phyloP scores from a whole-genome alignment of 2,888 invertebrate genomes.

The Phortica magna region DNA sequence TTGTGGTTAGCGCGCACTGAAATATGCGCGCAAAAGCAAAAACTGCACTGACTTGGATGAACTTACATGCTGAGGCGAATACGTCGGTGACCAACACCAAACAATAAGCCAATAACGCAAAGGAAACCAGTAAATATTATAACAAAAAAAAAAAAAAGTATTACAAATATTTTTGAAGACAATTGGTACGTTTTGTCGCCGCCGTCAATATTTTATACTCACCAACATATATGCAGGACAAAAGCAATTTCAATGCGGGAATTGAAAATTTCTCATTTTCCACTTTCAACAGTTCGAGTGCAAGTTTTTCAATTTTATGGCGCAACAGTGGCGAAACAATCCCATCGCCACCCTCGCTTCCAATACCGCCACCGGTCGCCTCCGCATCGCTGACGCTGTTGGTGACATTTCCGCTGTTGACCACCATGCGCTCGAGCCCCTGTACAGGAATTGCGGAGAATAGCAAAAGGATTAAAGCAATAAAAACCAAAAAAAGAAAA shows the following conservation, averaged over 20 bases:
- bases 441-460: constrained; percentile 51
- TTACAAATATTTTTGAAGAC: constrained; percentile 27
- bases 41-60: constrained; percentile 10
- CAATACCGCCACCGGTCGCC: constrained; percentile 31
- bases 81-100: neutral
- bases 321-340: constrained; percentile 80
- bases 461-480: constrained; percentile 45
- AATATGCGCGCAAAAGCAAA: neutral
- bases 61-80: constrained; percentile 17
- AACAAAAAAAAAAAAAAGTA: constrained; percentile 18
- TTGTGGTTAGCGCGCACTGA: neutral
- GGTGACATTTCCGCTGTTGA: constrained; percentile 76
- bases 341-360: constrained; percentile 46
- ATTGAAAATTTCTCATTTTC: constrained; percentile 85
- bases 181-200: constrained; percentile 1
- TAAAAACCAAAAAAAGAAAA: neutral
- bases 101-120: neutral
- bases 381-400: constrained; percentile 42
- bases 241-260: constrained; percentile 85
- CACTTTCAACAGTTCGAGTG: constrained; percentile 84
- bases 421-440: constrained; percentile 86
- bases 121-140: neutral
- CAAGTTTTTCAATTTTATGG: constrained; percentile 84
- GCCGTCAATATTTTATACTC: constrained; percentile 63
- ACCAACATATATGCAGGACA: constrained; percentile 89